Conservation (phyloP, 30 jellyfish, hydroid and myxozoan genomes). For the Turritopsis rubra region DNA sequence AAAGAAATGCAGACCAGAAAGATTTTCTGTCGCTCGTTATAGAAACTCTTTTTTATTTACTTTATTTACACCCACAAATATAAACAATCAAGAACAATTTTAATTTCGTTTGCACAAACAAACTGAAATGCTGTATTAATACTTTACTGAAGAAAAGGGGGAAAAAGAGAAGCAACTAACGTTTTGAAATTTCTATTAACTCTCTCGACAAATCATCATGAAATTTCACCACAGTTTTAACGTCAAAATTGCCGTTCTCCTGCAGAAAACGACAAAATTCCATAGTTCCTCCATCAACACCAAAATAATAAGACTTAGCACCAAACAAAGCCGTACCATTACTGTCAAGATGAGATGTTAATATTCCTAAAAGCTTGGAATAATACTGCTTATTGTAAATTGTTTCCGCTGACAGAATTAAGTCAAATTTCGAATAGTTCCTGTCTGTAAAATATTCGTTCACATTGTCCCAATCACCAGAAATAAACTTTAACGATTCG, state of each 20-base stretch:
- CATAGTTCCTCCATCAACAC: slow-evolving; percentile 95
- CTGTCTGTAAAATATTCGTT: not conserved
- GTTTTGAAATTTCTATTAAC: slow-evolving; percentile 30
- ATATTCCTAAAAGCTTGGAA: slow-evolving; percentile 38
- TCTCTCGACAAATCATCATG: slow-evolving; percentile 75
- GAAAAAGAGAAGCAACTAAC: not conserved
- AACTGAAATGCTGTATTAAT: no score
- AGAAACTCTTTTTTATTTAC: no score
- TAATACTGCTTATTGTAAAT: slow-evolving; percentile 57
- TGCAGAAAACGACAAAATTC: slow-evolving; percentile 48
- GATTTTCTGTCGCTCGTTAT: no score
- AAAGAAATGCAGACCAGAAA: no score
- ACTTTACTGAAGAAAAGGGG: not conserved
- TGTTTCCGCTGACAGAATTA: slow-evolving; percentile 86
- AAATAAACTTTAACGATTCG: slow-evolving; percentile 27
- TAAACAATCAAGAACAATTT: no score
- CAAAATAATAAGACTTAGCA: slow-evolving; percentile 86
- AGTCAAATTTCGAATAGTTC: slow-evolving; percentile 44
- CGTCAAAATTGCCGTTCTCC: slow-evolving; percentile 19
- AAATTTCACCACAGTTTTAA: slow-evolving; percentile 22
- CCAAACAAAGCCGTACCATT: slow-evolving; percentile 81
- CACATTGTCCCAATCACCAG: slow-evolving; percentile 83
- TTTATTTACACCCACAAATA: no score
- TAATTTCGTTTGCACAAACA: no score
- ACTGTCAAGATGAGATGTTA: slow-evolving; percentile 30